Evolutionary conservation across 2,797 vertebrate genomes (phyloP).

Genomic region (Enteromius thamalakanensis): DNA sequence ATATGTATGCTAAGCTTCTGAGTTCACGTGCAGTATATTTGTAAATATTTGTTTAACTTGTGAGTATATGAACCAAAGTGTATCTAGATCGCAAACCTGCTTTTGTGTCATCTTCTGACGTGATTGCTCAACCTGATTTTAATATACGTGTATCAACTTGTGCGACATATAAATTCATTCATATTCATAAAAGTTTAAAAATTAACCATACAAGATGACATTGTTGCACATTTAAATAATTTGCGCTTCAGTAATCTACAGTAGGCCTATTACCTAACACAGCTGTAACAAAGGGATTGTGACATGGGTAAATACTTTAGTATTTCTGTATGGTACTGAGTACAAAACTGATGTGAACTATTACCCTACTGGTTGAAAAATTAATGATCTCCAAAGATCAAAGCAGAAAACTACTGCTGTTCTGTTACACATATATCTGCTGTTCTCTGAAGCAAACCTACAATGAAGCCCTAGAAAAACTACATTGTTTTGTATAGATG

Average conservation of each 20-base stretch:
- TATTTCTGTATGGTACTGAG: slow-evolving; percentile 51
- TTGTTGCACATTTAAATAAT: not conserved
- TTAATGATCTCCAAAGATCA: slow-evolving; percentile 59
- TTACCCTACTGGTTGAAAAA: slow-evolving; percentile 61
- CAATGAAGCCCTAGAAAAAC: not conserved
- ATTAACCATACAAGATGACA: not conserved
- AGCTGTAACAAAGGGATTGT: not conserved
- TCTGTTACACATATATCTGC: not conserved
- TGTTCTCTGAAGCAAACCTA: not conserved
- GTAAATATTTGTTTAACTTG: not conserved
- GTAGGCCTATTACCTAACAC: not conserved
- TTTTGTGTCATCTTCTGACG: not conserved
- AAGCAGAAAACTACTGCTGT: slow-evolving; percentile 26
- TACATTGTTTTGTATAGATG: not conserved
- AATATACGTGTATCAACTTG: not conserved
- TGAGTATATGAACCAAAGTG: not conserved
- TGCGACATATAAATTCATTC: not conserved
- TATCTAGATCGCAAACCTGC: not conserved
- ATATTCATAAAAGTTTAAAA: not conserved
- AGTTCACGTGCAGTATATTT: not conserved
- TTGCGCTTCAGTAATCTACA: not conserved
- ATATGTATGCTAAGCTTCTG: not conserved
- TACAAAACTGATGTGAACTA: slow-evolving; percentile 14
- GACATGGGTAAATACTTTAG: slow-evolving; percentile 6
- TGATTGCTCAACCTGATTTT: not conserved